Percentiles rank a stretch among this genome's conserved stretches.
Conservation (phyloP, 35 echinoderm and acorn worm species). For the Strongylocentrotus purpuratus region DNA sequence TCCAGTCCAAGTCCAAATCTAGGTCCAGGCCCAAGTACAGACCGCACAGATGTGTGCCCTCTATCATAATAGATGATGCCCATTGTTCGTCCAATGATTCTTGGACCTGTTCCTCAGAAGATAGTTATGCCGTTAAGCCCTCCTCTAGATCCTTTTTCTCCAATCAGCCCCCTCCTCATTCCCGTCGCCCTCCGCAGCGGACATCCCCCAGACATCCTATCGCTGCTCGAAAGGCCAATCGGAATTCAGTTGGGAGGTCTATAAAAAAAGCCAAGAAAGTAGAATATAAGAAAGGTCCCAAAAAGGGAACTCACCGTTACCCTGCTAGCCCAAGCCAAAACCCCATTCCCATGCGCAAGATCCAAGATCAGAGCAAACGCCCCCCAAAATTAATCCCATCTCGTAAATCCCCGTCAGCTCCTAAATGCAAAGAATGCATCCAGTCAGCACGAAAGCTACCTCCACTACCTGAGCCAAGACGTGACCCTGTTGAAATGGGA, state of each 20-base stretch:
- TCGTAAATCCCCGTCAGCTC: not conserved
- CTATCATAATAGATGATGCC: conserved; percentile 36
- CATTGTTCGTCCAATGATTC: conserved; percentile 32
- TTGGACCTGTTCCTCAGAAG: not conserved
- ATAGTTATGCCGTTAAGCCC: not conserved
- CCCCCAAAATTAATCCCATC: not conserved
- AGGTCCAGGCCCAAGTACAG: not conserved
- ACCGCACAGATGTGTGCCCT: not conserved
- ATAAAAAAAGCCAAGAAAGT: not conserved
- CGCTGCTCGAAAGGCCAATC: not conserved
- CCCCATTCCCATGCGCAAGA: not conserved
- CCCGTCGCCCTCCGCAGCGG: conserved; percentile 9
- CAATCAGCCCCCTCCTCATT: not conserved
- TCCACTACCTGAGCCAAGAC: not conserved
- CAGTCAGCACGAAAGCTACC: not conserved
- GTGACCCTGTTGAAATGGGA: not conserved
- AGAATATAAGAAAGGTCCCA: not conserved
- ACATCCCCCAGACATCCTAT: not conserved
- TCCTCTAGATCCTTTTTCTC: not conserved
- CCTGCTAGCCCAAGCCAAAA: not conserved
- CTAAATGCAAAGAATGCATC: not conserved
- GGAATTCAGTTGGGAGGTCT: not conserved
- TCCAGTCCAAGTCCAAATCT: conserved; percentile 21
- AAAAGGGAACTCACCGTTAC: not conserved
- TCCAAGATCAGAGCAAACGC: not conserved